phyloP scores from a whole-genome alignment of 2,113 vertebrate genomes.

The Ariopsis seemanni region DNA sequence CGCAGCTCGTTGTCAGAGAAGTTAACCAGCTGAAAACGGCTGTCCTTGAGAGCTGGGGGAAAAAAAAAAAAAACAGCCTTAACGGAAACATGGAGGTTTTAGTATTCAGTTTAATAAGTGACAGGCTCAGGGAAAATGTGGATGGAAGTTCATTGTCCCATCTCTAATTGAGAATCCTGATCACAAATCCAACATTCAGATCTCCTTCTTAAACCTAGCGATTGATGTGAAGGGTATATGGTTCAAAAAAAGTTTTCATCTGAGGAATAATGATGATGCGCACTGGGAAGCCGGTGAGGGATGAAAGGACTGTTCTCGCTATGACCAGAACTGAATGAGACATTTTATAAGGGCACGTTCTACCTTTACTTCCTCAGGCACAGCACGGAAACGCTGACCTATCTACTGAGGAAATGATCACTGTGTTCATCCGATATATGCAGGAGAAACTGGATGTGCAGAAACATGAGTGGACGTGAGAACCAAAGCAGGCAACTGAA shows the following conservation, averaged over 20 bases:
- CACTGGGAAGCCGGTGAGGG: slow-evolving; percentile 44
- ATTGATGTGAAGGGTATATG: slow-evolving; percentile 59
- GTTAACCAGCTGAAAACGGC: slow-evolving; percentile 99
- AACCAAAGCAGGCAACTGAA: not conserved
- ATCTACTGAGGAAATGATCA: slow-evolving; percentile 11
- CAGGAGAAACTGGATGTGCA: not conserved
- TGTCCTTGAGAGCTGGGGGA: slow-evolving; percentile 92
- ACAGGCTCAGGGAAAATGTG: not conserved
- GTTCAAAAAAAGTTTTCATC: slow-evolving; percentile 44
- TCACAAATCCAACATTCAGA: slow-evolving; percentile 68
- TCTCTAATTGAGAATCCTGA: slow-evolving; percentile 61
- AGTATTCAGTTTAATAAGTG: slow-evolving; percentile 42
- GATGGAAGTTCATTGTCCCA: slow-evolving; percentile 57
- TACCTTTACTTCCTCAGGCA: slow-evolving; percentile 37
- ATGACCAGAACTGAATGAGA: slow-evolving; percentile 36
- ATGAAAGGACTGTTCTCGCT: slow-evolving; percentile 60
- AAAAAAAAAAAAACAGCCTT: slow-evolving; percentile 33
- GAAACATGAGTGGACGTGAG: not conserved
- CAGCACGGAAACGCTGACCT: not conserved
- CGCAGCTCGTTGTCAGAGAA: slow-evolving; percentile 98
- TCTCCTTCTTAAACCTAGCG: slow-evolving; percentile 52
- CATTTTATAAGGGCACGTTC: slow-evolving; percentile 43
- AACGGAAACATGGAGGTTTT: not conserved
- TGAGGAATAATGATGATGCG: slow-evolving; percentile 64
- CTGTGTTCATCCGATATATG: not conserved